Evolutionary conservation across 2,888 invertebrate genomes (phyloP).

Genomic region (Altica lythri): DNA sequence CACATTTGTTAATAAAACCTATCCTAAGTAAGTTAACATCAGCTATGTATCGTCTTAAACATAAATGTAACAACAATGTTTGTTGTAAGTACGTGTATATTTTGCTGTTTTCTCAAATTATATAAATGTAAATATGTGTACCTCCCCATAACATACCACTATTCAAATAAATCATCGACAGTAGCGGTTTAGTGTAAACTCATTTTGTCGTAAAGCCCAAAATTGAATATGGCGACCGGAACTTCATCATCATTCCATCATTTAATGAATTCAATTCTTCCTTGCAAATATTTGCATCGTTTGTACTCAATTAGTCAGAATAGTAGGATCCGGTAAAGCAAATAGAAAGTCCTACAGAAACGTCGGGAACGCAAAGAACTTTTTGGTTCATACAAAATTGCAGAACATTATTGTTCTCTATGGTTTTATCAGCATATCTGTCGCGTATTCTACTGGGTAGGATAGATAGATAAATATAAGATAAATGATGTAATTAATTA

Average conservation of each 20-base stretch:
- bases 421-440: too few species aligned
- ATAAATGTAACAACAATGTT: too few species aligned
- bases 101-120: too few species aligned
- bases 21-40: too few species aligned
- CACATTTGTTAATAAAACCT: too few species aligned
- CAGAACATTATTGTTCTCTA: neutral
- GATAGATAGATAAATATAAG: too few species aligned
- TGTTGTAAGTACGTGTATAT: too few species aligned
- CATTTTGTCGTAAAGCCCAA: too few species aligned
- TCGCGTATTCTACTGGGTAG: too few species aligned
- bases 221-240: neutral
- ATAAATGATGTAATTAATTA: constrained; percentile 3
- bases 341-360: constrained; percentile 15
- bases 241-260: neutral
- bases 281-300: constrained; percentile 24
- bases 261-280: constrained; percentile 22
- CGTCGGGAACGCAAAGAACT: constrained; percentile 6
- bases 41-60: too few species aligned
- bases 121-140: too few species aligned
- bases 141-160: too few species aligned
- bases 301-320: constrained; percentile 25
- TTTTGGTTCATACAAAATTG: neutral
- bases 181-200: neutral
- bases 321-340: constrained; percentile 19
- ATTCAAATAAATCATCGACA: constrained; percentile 1